A percentile compares a stretch with the other conserved stretches of the same genome.
phyloP scores from a whole-genome alignment of 2,888 invertebrate genomes.

The Polymixis flavicincta region DNA sequence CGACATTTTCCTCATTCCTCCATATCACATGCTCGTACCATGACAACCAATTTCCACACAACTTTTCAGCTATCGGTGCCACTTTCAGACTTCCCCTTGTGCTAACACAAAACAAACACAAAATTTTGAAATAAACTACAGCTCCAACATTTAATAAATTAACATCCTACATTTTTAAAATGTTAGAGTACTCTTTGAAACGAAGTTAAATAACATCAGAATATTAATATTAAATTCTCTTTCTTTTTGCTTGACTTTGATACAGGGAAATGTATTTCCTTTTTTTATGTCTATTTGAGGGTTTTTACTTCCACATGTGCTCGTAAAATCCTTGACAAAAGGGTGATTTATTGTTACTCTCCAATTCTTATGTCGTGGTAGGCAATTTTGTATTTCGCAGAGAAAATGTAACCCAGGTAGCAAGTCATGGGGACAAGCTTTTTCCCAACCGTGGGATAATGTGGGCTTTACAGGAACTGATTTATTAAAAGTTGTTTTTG shows the following conservation, averaged over 20 bases:
- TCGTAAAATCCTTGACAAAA: constrained; percentile 54
- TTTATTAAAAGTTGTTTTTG: neutral
- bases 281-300: constrained; percentile 36
- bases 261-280: constrained; percentile 31
- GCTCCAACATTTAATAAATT: neutral
- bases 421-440: too few species aligned
- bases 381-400: constrained; percentile 26
- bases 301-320: constrained; percentile 41
- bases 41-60: too few species aligned
- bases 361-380: constrained; percentile 13
- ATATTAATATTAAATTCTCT: constrained; percentile 33
- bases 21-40: too few species aligned
- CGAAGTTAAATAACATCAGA: constrained; percentile 3
- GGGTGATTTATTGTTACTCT: constrained; percentile 49
- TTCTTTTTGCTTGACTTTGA: constrained; percentile 27
- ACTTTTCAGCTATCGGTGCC: too few species aligned
- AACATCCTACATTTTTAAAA: neutral
- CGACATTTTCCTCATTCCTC: too few species aligned
- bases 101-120: neutral
- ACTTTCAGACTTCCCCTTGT: too few species aligned
- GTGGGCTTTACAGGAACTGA: too few species aligned
- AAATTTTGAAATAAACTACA: neutral
- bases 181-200: constrained; percentile 7
- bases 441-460: too few species aligned
- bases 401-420: neutral